Percentiles rank a stretch among this genome's conserved stretches.
These are phyloP conservation scores for Empidonax alnorum DNA, from an alignment of 2,113 vertebrate species.

Conservation along the genomic window DNA sequence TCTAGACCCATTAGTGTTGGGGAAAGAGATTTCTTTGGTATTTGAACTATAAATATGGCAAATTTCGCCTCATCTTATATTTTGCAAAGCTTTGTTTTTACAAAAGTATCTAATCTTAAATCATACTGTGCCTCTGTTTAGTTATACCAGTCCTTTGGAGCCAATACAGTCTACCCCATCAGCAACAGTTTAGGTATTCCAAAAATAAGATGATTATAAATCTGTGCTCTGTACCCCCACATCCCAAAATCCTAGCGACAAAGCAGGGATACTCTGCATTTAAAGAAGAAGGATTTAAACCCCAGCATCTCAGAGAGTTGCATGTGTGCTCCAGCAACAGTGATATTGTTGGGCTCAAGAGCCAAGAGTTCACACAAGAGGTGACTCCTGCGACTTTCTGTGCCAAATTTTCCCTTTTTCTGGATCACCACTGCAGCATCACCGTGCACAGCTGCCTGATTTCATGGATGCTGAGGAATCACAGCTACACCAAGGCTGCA, in stretches of 20 bases:
- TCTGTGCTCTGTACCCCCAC: background rate
- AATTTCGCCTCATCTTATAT: background rate
- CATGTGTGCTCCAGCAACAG: background rate
- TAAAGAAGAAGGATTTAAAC: background rate
- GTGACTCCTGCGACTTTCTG: background rate
- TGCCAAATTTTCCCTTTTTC: background rate
- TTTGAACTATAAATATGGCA: constrained; percentile 37
- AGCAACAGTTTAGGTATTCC: background rate
- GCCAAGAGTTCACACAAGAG: background rate
- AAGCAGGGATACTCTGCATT: background rate
- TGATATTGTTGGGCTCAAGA: background rate
- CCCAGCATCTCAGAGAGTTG: background rate
- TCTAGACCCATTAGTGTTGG: constrained; percentile 8
- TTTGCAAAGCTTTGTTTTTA: constrained; percentile 50
- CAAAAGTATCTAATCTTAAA: constrained; percentile 40
- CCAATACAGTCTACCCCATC: background rate
- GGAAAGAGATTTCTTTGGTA: constrained; percentile 38
- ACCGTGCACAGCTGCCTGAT: background rate
- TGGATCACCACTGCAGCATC: background rate
- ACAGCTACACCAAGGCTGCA: background rate
- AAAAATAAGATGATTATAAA: constrained; percentile 11
- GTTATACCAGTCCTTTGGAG: background rate
- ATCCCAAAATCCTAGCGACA: background rate
- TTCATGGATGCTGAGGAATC: background rate
- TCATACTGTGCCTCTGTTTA: constrained; percentile 2